Evolutionary conservation across 2,113 vertebrate species (phyloP), one percentile per base, ranked within the genome.

Genomic region (Chlorodrepanis virens): DNA sequence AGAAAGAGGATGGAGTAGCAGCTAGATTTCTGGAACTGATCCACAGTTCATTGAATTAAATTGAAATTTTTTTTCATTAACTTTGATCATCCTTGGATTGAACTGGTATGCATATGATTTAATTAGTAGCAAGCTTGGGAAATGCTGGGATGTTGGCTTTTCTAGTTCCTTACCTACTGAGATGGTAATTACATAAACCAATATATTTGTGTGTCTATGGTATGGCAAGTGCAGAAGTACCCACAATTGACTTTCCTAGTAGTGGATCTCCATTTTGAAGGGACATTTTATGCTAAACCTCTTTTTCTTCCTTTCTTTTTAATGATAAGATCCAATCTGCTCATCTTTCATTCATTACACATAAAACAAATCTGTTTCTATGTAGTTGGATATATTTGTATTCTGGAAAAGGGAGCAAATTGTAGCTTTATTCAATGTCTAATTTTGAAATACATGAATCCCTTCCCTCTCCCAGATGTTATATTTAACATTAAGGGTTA

Each of bases 11-110:
- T 49, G 14, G 91, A 83, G 37, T 65, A 88, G 77, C 84, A 93
- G 87, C 52, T 70, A 82, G 81, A 60, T 94, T 24, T 47, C 90
- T 93, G 93, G 81, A 94, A 52, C 65, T 54, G 69, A 64, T 96
- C 93, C 56, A 52, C 29, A 74, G 64, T 69, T 87, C 52, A 83
- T 78, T 75, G 69, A 93, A 78, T 89, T 94, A 84, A 86, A 87
- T 31, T 52, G 63, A 50, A n/a, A 11, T 4, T 77, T 77, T 89
- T 93, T 90, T 89, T 87, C 42, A 63, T 93, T 95, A 61, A 80
- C 86, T 90, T 90, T 86, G 68, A 92, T 93, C 68, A 90, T 93
- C 63, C 50, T 85, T 92, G 85, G 59, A 70, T 56, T 90, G 69
- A 93, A 64, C 86, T 8, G 10, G 49, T 84, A 19, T 82, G 74